These are phyloP conservation scores for Phylloscopus trochiloides DNA, from an alignment of 2,113 vertebrate genomes.

Conservation along the genomic window DNA sequence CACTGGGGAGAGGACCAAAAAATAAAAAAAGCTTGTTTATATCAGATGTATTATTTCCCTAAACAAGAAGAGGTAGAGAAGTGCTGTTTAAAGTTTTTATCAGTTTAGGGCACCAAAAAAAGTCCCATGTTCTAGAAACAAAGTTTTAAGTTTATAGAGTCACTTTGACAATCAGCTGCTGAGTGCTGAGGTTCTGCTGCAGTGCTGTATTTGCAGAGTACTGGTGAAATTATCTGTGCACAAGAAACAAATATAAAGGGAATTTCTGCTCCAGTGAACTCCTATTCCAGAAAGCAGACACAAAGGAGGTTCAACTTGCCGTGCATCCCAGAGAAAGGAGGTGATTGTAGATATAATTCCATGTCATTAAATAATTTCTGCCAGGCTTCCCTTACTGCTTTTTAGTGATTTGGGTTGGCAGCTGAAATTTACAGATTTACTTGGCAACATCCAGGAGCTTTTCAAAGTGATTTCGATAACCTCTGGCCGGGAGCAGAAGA, in stretches of 20 bases:
- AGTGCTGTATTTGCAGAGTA: background rate
- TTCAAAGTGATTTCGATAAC: background rate
- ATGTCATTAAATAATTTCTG: background rate
- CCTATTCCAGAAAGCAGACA: background rate
- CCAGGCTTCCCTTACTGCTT: background rate
- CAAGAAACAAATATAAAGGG: background rate
- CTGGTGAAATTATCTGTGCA: background rate
- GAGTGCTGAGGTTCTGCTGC: background rate
- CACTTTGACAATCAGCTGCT: background rate
- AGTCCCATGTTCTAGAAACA: background rate
- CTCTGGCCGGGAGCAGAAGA: background rate
- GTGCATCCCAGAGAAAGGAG: background rate
- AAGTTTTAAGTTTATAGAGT: background rate
- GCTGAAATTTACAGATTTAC: background rate
- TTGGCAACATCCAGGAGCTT: background rate
- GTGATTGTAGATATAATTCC: background rate
- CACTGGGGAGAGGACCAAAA: background rate
- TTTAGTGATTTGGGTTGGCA: background rate
- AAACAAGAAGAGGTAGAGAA: background rate
- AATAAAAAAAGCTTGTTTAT: background rate
- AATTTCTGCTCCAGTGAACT: slow-evolving; percentile 12
- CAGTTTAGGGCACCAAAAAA: background rate
- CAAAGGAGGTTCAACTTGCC: background rate
- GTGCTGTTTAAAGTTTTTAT: background rate
- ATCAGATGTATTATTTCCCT: background rate